phyloP scores from a whole-genome alignment of 1,140 invertebrate species.

The Globodera rostochiensis region DNA sequence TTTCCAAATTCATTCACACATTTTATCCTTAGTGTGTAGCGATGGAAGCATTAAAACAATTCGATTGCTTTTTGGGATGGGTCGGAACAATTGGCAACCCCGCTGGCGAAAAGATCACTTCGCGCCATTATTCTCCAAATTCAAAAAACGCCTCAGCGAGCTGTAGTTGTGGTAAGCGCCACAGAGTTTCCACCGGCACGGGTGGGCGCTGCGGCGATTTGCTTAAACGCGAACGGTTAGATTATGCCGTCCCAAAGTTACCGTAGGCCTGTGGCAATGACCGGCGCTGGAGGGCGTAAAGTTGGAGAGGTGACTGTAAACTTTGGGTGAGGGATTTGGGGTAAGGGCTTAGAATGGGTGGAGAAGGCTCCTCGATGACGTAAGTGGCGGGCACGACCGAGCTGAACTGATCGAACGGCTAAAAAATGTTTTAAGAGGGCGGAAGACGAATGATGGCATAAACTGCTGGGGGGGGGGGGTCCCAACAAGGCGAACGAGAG shows the following conservation, averaged over 20 bases:
- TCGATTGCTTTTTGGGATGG: background rate
- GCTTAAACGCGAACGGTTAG: slow-evolving; percentile 12
- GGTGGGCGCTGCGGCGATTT: slow-evolving; percentile 30
- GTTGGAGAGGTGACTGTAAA: background rate
- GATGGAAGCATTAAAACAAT: background rate
- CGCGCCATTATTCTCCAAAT: background rate
- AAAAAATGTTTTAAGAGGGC: background rate
- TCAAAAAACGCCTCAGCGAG: slow-evolving; percentile 17
- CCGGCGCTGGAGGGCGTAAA: background rate
- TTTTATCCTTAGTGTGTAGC: background rate
- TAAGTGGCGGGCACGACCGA: background rate
- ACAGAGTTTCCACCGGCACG: slow-evolving; percentile 35
- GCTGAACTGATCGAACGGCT: slow-evolving; percentile 22
- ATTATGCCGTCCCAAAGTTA: background rate
- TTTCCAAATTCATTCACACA: background rate
- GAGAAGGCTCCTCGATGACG: background rate
- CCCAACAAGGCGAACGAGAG: too few species aligned
- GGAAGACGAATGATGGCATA: background rate
- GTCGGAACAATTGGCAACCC: background rate
- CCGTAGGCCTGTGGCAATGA: background rate
- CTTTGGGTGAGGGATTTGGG: background rate
- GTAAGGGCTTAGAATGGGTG: background rate
- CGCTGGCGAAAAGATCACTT: background rate
- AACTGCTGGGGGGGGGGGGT: too few species aligned
- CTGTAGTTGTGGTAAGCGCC: slow-evolving; percentile 28